These are phyloP conservation scores for Oikopleura vanhoeffeni DNA, from an alignment of 23 tunicate species.

Conservation along the genomic window DNA sequence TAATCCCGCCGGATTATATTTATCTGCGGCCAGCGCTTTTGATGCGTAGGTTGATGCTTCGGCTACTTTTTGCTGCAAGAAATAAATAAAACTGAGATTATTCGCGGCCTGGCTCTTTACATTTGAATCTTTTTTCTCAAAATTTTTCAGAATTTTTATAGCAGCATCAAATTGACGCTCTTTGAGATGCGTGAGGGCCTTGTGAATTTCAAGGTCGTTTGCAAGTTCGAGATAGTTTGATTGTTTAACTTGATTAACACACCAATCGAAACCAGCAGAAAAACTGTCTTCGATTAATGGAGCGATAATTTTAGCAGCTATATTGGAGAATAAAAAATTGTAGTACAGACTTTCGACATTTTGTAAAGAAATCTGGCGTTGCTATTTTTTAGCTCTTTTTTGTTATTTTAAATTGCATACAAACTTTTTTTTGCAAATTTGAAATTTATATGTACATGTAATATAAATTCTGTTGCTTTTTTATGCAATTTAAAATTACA, in stretches of 20 bases:
- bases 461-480: too few relatives aligned
- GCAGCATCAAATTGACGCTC: slow-evolving; percentile 69
- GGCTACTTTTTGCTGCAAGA: slow-evolving; percentile 44
- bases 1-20: slow-evolving; percentile 53
- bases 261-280: slow-evolving; percentile 92
- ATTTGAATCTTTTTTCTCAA: slow-evolving; percentile 82
- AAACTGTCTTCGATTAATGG: slow-evolving; percentile 47
- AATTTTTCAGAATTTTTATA: slow-evolving; percentile 51
- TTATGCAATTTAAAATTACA: too few relatives aligned
- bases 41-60: slow-evolving; percentile 57
- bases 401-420: too few relatives aligned
- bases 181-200: slow-evolving; percentile 67
- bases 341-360: too few relatives aligned
- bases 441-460: too few relatives aligned
- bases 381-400: too few relatives aligned
- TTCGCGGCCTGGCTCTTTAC: slow-evolving; percentile 84
- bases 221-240: slow-evolving; percentile 70
- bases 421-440: too few relatives aligned
- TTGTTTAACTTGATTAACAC: slow-evolving; percentile 70
- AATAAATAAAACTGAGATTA: slow-evolving; percentile 70
- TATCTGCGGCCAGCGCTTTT: slow-evolving; percentile 60
- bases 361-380: too few relatives aligned
- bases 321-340: too few relatives aligned
- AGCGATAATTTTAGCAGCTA: slow-evolving; percentile 87
- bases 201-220: slow-evolving; percentile 84